Base-by-base conservation (phyloP, 2,113 vertebrate species). In the Formicarius rufipectus region DNA sequence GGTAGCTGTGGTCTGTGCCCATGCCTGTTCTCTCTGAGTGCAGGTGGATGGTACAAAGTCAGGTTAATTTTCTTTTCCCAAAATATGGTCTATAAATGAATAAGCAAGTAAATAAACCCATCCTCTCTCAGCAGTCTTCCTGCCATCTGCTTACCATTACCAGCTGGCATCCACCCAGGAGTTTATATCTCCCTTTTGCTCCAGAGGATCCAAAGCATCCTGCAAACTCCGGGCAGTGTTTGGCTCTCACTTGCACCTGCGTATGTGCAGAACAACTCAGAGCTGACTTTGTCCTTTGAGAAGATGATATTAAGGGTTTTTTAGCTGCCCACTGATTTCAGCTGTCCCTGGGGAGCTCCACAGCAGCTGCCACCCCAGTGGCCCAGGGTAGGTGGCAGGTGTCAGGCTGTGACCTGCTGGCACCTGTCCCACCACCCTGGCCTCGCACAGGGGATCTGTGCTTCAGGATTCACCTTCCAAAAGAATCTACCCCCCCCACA, bases 71-170 rank as follows among this genome's bases (percentile, higher is more conserved):
- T 94, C 74, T 64, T 78, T 72, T 44, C 78, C 40, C 59, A 55
- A 87, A 95, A 95, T 27, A 63, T 3, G 28, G 63, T 25, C 71
- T 94, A 14, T 35, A 76, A 93, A 91, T n/a, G 84, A 75, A 83
- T 60, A 95, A 93, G 93, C 78, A 82, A 91, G 92, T 92, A 95
- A 95, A 97, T 66, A 96, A 94, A 93, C 28, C 67, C 49, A 11
- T 79, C 82, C 28, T 79, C 66, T 95, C 88, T 82, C 82, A 66
- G 88, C 92, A 95, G 87, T 6, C 85, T 76, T 37, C n/a, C n/a
- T 88, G 47, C 96, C 96, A 97, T 96, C 96, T 97, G 96, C 92
- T 96, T 23, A 79, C 94, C 72, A 67, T 90, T 89, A 92, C 76
- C 76, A 94, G 93, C 94, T 95, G 96, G 95, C 95, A 84, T 3